These are phyloP conservation scores for Biston betularia DNA, from an alignment of 2,888 invertebrate species.

Conservation along the genomic window DNA sequence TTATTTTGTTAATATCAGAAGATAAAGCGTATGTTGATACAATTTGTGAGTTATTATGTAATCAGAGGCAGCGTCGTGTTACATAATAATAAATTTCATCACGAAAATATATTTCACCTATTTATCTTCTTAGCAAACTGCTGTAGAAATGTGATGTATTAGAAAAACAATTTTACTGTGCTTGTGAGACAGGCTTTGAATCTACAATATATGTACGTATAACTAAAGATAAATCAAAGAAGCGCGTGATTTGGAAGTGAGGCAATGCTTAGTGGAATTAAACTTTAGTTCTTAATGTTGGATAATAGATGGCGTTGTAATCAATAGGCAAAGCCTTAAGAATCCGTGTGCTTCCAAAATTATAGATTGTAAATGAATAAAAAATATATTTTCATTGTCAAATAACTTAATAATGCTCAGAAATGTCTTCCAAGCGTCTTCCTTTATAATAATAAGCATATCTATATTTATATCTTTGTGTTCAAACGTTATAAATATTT, in stretches of 20 bases:
- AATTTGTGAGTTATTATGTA: too few species aligned
- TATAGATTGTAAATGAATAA: slow-evolving; percentile 31
- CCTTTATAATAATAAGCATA: slow-evolving; percentile 37
- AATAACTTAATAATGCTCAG: slow-evolving; percentile 40
- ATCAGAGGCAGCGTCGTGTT: background rate
- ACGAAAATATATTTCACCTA: background rate
- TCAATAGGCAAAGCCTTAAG: slow-evolving; percentile 34
- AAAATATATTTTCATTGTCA: slow-evolving; percentile 81
- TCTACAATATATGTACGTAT: background rate
- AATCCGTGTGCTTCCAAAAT: slow-evolving; percentile 59
- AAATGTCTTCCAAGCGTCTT: slow-evolving; percentile 67
- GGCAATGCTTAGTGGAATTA: slow-evolving; percentile 40
- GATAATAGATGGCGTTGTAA: slow-evolving; percentile 48
- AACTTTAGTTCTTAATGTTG: slow-evolving; percentile 39
- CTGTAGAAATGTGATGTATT: background rate
- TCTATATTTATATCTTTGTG: slow-evolving; percentile 38
- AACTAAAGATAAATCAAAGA: background rate
- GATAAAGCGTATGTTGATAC: too few species aligned
- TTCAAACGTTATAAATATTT: slow-evolving; percentile 39
- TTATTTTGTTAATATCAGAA: too few species aligned
- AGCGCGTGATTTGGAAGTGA: slow-evolving; percentile 14
- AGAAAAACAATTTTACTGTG: slow-evolving; percentile 4
- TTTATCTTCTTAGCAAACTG: background rate
- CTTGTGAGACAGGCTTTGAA: slow-evolving; percentile 41
- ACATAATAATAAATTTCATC: background rate